These are phyloP conservation scores for Aphidius gifuensis DNA, from an alignment of 1,140 invertebrate species.

Conservation along the genomic window DNA sequence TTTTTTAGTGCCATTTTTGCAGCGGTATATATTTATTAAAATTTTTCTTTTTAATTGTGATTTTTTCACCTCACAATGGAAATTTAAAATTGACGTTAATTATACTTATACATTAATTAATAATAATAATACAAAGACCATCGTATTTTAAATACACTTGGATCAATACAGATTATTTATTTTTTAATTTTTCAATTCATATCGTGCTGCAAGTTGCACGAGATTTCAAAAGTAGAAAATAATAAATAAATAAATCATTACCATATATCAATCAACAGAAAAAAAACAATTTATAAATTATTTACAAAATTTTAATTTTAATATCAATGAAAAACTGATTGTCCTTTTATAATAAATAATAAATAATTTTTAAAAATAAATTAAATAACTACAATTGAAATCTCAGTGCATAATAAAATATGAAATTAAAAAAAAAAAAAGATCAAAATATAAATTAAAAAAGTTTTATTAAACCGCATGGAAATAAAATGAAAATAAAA, in stretches of 20 bases:
- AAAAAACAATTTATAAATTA: background rate
- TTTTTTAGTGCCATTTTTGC: no score
- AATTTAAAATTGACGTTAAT: no score
- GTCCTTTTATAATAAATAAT: background rate
- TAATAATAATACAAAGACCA: no score
- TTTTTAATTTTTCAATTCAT: slow-evolving; percentile 43
- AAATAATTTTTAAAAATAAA: background rate
- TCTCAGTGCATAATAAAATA: slow-evolving; percentile 8
- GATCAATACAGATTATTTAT: background rate
- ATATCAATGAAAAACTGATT: no score
- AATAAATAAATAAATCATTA: slow-evolving; percentile 8
- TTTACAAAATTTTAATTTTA: background rate
- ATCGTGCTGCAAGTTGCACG: slow-evolving; percentile 40
- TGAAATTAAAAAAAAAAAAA: no score
- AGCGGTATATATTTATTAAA: no score
- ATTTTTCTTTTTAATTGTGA: no score
- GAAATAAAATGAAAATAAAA: background rate
- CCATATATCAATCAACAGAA: background rate
- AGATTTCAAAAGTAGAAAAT: slow-evolving; percentile 18
- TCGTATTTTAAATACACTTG: no score
- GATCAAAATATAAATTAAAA: slow-evolving; percentile 1
- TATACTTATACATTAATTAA: no score
- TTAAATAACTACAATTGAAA: slow-evolving; percentile 7
- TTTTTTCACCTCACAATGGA: no score
- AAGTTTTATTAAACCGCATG: slow-evolving; percentile 1